Percentiles rank a stretch among this genome's conserved stretches.
These are phyloP conservation scores for Chelmon rostratus DNA, from an alignment of 2,797 vertebrate species.

Conservation along the genomic window DNA sequence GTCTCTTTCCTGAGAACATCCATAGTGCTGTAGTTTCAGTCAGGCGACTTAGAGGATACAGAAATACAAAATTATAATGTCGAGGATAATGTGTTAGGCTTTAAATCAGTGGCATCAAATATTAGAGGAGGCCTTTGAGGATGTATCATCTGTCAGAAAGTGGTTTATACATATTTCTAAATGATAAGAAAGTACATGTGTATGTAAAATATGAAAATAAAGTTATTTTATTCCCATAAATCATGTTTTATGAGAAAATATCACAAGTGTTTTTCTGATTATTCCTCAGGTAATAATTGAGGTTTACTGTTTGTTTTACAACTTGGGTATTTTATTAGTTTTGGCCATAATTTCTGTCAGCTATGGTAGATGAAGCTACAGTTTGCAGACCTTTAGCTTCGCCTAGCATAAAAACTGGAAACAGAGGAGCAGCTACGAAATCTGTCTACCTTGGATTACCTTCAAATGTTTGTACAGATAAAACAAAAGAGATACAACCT, in stretches of 20 bases:
- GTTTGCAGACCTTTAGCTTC: too few species aligned
- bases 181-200: neutral
- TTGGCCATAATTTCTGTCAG: neutral
- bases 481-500: too few species aligned
- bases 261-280: neutral
- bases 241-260: neutral
- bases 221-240: neutral
- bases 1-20: constrained; percentile 83
- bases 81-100: constrained; percentile 18
- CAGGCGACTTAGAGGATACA: constrained; percentile 37
- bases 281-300: too few species aligned
- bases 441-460: too few species aligned
- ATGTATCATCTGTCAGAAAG: neutral
- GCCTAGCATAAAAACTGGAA: too few species aligned
- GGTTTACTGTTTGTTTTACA: neutral
- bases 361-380: too few species aligned
- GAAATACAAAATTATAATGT: constrained; percentile 20
- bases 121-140: neutral
- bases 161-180: neutral
- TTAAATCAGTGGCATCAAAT: neutral
- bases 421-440: too few species aligned
- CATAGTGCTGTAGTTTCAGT: constrained; percentile 60
- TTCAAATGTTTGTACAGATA: too few species aligned
- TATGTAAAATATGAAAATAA: too few species aligned
- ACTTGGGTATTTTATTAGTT: neutral